These are phyloP conservation scores for Drosophila lini DNA, from an alignment of 1,140 invertebrate genomes.

Conservation along the genomic window DNA sequence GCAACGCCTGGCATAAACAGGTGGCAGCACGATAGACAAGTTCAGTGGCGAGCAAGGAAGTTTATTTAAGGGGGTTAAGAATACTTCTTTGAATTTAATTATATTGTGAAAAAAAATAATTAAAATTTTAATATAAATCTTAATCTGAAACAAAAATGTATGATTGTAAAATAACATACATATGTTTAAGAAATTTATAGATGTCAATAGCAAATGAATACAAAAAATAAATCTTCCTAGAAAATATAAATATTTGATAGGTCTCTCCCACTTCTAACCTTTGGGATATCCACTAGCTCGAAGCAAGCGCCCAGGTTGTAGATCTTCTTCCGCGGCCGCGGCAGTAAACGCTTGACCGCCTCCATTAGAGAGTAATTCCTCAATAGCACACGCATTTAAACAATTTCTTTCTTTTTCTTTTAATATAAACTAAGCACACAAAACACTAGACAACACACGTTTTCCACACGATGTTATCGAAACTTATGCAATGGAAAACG, in stretches of 20 bases:
- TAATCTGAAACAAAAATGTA: no score
- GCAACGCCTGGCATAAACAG: slow-evolving; percentile 22
- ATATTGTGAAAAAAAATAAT: no score
- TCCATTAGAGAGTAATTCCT: slow-evolving; percentile 43
- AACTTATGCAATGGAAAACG: slow-evolving; percentile 67
- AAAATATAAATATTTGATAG: background rate
- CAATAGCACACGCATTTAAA: slow-evolving; percentile 49
- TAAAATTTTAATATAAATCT: no score
- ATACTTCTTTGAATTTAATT: no score
- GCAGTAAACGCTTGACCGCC: slow-evolving; percentile 45
- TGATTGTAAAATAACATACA: no score
- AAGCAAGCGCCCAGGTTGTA: slow-evolving; percentile 73
- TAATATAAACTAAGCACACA: slow-evolving; percentile 50
- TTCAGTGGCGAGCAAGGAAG: background rate
- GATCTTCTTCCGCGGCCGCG: slow-evolving; percentile 53
- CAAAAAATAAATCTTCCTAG: background rate
- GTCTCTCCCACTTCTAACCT: slow-evolving; percentile 46
- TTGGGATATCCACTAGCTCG: slow-evolving; percentile 58
- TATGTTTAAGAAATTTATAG: no score
- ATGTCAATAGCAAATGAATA: no score
- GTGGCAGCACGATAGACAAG: slow-evolving; percentile 15
- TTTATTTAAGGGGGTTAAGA: background rate
- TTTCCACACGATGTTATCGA: slow-evolving; percentile 59
- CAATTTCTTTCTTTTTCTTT: slow-evolving; percentile 23
- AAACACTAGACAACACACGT: slow-evolving; percentile 45